Conservation (phyloP, 2,113 vertebrate species). For the Callocephalon fimbriatum region DNA sequence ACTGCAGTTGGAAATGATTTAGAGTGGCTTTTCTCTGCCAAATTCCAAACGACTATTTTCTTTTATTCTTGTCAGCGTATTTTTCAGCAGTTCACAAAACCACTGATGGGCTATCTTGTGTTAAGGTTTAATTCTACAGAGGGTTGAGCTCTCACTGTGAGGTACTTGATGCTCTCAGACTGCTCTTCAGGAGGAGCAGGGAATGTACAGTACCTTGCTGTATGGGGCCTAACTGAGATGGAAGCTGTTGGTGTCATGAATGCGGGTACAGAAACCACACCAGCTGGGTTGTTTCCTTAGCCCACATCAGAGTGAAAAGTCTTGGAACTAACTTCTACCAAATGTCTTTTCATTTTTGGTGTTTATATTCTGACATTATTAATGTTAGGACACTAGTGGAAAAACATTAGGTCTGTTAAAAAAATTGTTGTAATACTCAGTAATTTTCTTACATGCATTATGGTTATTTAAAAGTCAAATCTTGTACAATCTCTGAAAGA, state of each 20-base stretch:
- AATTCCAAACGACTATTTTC: background rate
- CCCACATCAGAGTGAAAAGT: background rate
- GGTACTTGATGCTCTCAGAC: background rate
- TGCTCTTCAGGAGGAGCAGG: background rate
- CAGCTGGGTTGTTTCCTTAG: background rate
- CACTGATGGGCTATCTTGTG: background rate
- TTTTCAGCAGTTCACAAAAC: constrained; percentile 26
- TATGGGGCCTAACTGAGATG: background rate
- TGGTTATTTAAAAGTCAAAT: background rate
- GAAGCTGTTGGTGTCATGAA: background rate
- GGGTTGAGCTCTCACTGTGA: background rate
- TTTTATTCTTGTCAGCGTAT: constrained; percentile 6
- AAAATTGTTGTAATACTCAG: background rate
- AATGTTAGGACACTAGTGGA: background rate
- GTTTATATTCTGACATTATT: background rate
- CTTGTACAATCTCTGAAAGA: background rate
- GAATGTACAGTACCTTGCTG: background rate
- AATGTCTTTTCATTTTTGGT: background rate
- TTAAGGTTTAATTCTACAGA: background rate
- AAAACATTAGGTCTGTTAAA: background rate
- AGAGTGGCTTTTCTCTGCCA: constrained; percentile 10
- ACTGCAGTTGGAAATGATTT: constrained; percentile 34
- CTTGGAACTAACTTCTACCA: background rate
- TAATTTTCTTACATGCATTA: background rate
- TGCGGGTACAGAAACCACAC: background rate